Conservation (phyloP, 2,113 vertebrate genomes). For the Bungarus multicinctus region DNA sequence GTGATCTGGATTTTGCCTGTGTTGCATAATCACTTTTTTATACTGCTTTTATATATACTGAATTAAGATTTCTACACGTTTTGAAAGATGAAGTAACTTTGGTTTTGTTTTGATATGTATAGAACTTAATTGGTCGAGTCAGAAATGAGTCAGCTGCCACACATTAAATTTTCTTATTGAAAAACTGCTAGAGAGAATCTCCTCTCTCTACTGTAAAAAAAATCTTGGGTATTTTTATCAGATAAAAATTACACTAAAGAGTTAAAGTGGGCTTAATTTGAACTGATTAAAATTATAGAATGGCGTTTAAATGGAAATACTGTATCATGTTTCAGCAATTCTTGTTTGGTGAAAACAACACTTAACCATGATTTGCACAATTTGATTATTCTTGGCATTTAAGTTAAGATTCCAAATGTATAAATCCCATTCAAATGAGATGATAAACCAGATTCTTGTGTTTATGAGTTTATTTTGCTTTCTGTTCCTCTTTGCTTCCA, state of each 20-base stretch:
- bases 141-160: not conserved
- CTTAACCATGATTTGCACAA: not conserved
- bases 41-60: not conserved
- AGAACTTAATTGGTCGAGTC: not conserved
- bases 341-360: not conserved
- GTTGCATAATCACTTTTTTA: not conserved
- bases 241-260: not conserved
- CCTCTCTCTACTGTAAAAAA: not conserved
- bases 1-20: not conserved
- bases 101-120: not conserved
- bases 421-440: not conserved
- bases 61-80: constrained; percentile 17
- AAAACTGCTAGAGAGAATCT: not conserved
- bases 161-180: not conserved
- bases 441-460: not conserved
- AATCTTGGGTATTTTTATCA: not conserved
- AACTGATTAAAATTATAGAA: not conserved
- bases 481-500: not conserved
- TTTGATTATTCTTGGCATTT: not conserved
- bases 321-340: not conserved
- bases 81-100: not conserved
- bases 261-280: not conserved
- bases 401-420: not conserved
- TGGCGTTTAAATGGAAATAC: not conserved
- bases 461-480: not conserved